A percentile compares a stretch with the other conserved stretches of the same genome.
Conservation (phyloP, 2,888 invertebrate genomes). For the Hemistola chrysoprasaria region DNA sequence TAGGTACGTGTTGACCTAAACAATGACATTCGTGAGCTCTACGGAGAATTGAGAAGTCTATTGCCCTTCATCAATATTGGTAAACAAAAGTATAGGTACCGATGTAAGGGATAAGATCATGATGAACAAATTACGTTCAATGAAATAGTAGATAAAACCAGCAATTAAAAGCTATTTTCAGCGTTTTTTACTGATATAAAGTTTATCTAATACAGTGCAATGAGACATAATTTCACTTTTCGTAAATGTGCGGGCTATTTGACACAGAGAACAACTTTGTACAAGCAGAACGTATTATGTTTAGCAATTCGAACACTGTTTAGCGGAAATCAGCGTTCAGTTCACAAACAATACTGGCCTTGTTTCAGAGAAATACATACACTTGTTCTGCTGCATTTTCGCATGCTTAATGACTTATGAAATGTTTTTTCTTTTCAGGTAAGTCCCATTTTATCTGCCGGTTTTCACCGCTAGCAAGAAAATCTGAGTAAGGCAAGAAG, state of each 20-base stretch:
- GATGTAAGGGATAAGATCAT: conserved; percentile 1
- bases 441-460: conserved; percentile 33
- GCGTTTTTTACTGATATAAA: too few relatives aligned
- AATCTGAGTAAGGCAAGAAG: conserved; percentile 31
- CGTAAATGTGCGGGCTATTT: too few relatives aligned
- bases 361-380: conserved; percentile 43
- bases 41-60: conserved; percentile 4
- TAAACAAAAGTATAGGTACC: conserved; percentile 2
- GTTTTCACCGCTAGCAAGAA: conserved; percentile 3
- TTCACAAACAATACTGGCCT: conserved; percentile 45
- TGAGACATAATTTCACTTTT: too few relatives aligned
- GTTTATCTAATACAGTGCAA: too few relatives aligned
- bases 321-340: conserved; percentile 54
- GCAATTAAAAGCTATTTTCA: too few relatives aligned
- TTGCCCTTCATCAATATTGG: conserved; percentile 33
- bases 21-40: conserved; percentile 58
- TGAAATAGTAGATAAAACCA: too few relatives aligned
- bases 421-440: conserved; percentile 46
- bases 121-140: conserved; percentile 24
- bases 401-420: conserved; percentile 6
- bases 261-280: neutral
- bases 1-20: conserved; percentile 45
- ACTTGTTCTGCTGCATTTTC: conserved; percentile 8
- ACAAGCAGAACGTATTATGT: conserved; percentile 33
- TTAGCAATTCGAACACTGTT: conserved; percentile 62